phyloP scores from a whole-genome alignment of 1,140 invertebrate species.

The Arion vulgaris region DNA sequence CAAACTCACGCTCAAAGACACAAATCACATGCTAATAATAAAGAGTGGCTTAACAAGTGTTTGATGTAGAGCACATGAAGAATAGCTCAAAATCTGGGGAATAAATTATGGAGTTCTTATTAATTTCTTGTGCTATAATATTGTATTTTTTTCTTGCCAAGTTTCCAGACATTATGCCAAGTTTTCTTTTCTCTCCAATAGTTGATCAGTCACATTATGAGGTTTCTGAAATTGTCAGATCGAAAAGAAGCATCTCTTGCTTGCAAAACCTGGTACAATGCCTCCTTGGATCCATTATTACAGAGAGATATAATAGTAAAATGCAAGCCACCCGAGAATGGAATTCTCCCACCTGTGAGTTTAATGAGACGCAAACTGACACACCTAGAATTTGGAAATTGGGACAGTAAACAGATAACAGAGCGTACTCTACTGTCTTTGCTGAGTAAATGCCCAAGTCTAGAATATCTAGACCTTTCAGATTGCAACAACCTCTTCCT shows the following conservation, averaged over 20 bases:
- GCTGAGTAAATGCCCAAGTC: slow-evolving; percentile 16
- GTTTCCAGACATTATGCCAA: slow-evolving; percentile 2
- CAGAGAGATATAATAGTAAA: slow-evolving; percentile 64
- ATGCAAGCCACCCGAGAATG: slow-evolving; percentile 33
- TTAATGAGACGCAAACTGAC: slow-evolving; percentile 16
- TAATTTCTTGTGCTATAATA: no score
- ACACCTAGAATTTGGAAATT: slow-evolving; percentile 28
- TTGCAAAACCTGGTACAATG: slow-evolving; percentile 65
- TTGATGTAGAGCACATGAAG: no score
- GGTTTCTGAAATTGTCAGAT: slow-evolving; percentile 67
- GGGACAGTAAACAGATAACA: neutral
- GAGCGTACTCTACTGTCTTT: neutral
- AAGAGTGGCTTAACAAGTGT: no score
- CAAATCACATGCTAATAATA: no score
- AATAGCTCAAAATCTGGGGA: no score
- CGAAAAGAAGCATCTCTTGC: slow-evolving; percentile 68
- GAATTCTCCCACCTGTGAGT: neutral
- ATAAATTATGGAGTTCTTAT: no score
- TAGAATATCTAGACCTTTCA: slow-evolving; percentile 22
- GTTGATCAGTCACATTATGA: slow-evolving; percentile 68
- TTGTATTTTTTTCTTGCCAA: no score
- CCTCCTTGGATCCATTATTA: slow-evolving; percentile 64
- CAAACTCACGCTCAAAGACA: no score
- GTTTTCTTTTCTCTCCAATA: slow-evolving; percentile 57
- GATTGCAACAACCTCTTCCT: slow-evolving; percentile 24